These are phyloP conservation scores for Potorous gilbertii DNA, from an alignment of 2,797 vertebrate genomes.

Conservation along the genomic window DNA sequence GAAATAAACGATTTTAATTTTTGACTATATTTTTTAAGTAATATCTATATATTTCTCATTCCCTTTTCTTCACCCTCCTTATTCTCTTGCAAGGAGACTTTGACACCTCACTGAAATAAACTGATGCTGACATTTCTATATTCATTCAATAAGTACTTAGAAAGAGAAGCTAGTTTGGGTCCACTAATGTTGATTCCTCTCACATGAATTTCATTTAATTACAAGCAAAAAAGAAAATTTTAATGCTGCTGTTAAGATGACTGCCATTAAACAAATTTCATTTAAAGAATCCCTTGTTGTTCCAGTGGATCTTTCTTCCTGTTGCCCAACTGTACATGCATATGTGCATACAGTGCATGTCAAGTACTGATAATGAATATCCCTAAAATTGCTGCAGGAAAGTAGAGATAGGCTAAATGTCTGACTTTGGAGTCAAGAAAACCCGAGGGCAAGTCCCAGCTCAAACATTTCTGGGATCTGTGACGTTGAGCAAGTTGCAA, in stretches of 20 bases:
- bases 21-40: not conserved
- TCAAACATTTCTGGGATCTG: not conserved
- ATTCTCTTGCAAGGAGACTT: not conserved
- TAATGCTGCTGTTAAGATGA: not conserved
- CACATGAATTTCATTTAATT: not conserved
- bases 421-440: not conserved
- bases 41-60: not conserved
- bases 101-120: not conserved
- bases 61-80: not conserved
- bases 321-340: not conserved
- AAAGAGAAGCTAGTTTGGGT: not conserved
- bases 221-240: not conserved
- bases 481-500: not conserved
- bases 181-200: not conserved
- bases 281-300: not conserved
- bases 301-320: not conserved
- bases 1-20: not conserved
- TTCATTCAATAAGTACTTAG: not conserved
- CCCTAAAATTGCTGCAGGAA: not conserved
- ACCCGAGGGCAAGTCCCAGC: not conserved
- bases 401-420: not conserved
- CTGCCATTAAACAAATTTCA: not conserved
- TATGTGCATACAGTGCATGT: not conserved
- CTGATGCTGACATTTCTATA: not conserved
- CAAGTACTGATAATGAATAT: not conserved